A percentile compares a stretch with the other conserved stretches of the same genome.
phyloP scores from a whole-genome alignment of 2,888 invertebrate species.

The Dendrolimus houi region DNA sequence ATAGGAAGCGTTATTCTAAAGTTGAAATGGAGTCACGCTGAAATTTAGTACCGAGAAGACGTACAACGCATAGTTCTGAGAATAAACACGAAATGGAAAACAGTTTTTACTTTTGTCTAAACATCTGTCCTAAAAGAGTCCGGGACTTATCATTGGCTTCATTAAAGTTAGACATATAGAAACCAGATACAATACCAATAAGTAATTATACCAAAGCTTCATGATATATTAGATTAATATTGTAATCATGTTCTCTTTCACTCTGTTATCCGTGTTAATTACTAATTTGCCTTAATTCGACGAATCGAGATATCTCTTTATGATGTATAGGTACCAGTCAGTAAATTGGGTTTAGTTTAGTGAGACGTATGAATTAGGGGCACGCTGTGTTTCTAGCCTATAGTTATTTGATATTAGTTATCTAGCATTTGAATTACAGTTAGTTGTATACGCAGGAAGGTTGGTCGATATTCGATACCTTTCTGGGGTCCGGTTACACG shows the following conservation, averaged over 20 bases:
- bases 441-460: conserved; percentile 39
- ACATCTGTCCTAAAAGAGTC: too few relatives aligned
- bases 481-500: conserved; percentile 48
- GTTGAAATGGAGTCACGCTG: too few relatives aligned
- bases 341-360: neutral
- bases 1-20: too few relatives aligned
- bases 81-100: too few relatives aligned
- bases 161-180: too few relatives aligned
- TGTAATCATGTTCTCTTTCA: neutral
- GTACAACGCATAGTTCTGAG: too few relatives aligned
- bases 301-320: neutral
- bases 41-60: too few relatives aligned
- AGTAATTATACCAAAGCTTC: too few relatives aligned
- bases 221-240: neutral
- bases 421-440: conserved; percentile 20
- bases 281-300: neutral
- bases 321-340: neutral
- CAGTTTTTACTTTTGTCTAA: too few relatives aligned
- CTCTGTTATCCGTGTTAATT: neutral
- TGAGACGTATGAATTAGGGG: neutral
- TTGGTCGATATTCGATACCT: conserved; percentile 52
- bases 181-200: too few relatives aligned
- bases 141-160: too few relatives aligned
- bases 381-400: conserved; percentile 16
- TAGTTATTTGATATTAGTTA: conserved; percentile 29